Base-by-base conservation (phyloP, 2,888 invertebrate species). In the Laothoe populi region DNA sequence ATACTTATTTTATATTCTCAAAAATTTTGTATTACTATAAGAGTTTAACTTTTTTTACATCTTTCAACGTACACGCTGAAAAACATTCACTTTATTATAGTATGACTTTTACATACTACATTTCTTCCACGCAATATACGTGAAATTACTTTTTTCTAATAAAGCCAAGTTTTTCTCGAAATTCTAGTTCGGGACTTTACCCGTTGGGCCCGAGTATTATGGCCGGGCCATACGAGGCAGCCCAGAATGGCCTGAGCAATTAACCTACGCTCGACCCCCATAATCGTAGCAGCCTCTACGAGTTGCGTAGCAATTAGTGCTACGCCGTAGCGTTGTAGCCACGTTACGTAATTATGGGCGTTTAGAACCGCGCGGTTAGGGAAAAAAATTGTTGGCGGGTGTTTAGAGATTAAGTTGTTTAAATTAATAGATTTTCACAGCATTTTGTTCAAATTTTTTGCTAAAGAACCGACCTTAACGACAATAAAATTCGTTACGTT, bases 261-360 rank as follows among this genome's bases (percentile, higher is more conserved):
- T 92, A 91, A 87, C 87, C 87, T 81, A 83, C 82, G 82, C 83
- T 86, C 86, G 87, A 86, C 84, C 79, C 77, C 80, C 74, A 71
- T 66, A 63, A 53, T 53, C 53, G 53, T 35, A 53, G 53, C 35
- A 31, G 77, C 73, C 75, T 81, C 86, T 88, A 88, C 84, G 84
- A 84, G 81, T 78, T 86, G 87, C 87, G 88, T 89, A 90, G 92
- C 88, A 89, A 91, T 91, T 91, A 90, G 86, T 82, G 88, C 87
- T 88, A 87, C 86, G 86, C 64, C 79, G 83, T 83, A 84, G 84
- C 75, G 65, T 57, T 61, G 69, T 58, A 61, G 74, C 74, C 77
- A 80, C 77, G 82, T 86, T 87, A 86, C 83, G 83, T 88, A 88
- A 89, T 88, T 87, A 86, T 83, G 80, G 76, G 71, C 82, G 84